Percentiles rank a stretch among this genome's conserved stretches.
Conservation (phyloP, 2,113 vertebrate species). For the Butorides virescens region DNA sequence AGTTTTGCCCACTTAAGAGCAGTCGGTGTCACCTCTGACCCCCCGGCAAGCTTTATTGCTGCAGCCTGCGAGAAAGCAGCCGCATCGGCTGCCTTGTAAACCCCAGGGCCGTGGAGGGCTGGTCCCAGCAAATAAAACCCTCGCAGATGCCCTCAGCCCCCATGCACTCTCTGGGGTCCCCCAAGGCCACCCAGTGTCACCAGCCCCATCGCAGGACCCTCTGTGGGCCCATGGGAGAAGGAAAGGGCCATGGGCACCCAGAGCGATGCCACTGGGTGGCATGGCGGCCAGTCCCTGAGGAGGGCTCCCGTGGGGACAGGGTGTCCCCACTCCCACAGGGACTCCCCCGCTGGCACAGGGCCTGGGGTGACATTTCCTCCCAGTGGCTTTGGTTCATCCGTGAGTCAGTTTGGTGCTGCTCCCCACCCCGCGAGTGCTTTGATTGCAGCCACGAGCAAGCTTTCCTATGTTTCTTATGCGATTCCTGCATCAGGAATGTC, state of each 20-base stretch:
- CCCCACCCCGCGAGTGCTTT: not conserved
- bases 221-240: fast-evolving
- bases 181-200: not conserved
- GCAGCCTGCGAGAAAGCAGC: not conserved
- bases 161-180: fast-evolving
- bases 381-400: fast-evolving
- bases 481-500: not conserved
- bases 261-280: fast-evolving
- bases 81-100: conserved; percentile 4
- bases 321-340: too few species aligned
- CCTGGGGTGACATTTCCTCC: not conserved
- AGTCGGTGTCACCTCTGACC: conserved; percentile 29
- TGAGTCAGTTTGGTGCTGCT: fast-evolving
- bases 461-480: not conserved
- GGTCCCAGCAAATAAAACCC: not conserved
- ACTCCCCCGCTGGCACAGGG: not conserved
- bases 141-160: not conserved
- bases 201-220: fast-evolving
- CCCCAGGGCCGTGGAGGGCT: not conserved
- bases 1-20: conserved; percentile 30
- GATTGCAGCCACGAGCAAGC: not conserved
- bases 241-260: not conserved
- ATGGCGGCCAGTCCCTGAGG: not conserved
- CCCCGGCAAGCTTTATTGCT: not conserved
- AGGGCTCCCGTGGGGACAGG: not conserved